Percentiles rank a stretch among this genome's conserved stretches.
These are phyloP conservation scores for silkworm (Bombyx mori) DNA, from an alignment of 1,140 invertebrate species.

Conservation along the genomic window DNA sequence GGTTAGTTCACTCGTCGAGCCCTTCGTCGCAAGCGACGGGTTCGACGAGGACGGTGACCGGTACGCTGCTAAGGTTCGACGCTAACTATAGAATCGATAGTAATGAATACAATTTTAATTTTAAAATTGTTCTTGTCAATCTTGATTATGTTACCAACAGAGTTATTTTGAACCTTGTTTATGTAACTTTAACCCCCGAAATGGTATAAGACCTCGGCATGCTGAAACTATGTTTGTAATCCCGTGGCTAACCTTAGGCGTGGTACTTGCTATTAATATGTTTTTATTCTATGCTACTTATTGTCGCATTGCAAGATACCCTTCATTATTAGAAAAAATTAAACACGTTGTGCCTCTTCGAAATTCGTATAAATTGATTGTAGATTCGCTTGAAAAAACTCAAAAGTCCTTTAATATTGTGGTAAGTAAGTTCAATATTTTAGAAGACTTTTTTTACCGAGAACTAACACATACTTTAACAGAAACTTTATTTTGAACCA, in stretches of 20 bases:
- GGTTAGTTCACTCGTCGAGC: too few species aligned
- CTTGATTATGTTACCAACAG: not conserved
- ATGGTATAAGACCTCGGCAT: not conserved
- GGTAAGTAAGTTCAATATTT: not conserved
- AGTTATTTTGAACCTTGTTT: not conserved
- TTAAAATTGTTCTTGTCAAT: not conserved
- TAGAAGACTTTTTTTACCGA: too few species aligned
- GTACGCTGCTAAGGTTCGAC: not conserved
- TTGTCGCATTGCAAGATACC: not conserved
- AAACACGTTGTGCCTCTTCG: not conserved
- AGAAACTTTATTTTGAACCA: too few species aligned
- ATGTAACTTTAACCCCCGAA: not conserved
- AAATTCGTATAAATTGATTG: not conserved
- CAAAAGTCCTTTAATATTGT: not conserved
- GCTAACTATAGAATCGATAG: not conserved
- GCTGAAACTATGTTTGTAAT: not conserved
- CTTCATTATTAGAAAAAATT: not conserved
- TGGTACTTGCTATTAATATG: not conserved
- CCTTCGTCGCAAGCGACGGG: too few species aligned
- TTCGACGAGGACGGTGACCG: too few species aligned
- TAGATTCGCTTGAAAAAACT: not conserved
- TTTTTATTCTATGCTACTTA: conserved; percentile 1
- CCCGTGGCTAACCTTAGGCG: not conserved
- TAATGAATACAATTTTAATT: not conserved
- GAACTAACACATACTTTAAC: too few species aligned